phyloP scores from a whole-genome alignment of 1,140 invertebrate genomes.

The Eciton burchellii region DNA sequence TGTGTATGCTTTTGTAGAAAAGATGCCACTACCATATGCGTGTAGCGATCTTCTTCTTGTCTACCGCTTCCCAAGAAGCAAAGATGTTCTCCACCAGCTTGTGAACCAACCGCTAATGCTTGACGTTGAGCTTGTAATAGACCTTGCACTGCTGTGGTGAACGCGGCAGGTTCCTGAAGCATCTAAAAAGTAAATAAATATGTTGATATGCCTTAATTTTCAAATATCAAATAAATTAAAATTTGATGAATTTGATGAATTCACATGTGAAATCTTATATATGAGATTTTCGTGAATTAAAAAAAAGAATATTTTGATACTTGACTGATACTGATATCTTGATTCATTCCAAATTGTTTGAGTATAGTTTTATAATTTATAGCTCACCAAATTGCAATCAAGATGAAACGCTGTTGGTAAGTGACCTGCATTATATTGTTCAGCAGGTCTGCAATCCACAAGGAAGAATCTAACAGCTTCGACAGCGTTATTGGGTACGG shows the following conservation, averaged over 20 bases:
- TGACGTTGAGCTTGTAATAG: constrained; percentile 95
- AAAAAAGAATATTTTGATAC: background rate
- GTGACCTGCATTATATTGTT: constrained; percentile 98
- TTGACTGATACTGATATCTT: no score
- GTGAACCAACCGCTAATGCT: constrained; percentile 94
- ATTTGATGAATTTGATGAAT: no score
- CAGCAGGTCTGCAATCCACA: constrained; percentile 97
- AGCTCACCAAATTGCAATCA: constrained; percentile 94
- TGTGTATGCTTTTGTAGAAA: constrained; percentile 97
- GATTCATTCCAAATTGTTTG: background rate
- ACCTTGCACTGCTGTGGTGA: constrained; percentile 97
- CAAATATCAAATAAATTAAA: constrained; percentile 9
- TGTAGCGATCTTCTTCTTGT: constrained; percentile 98
- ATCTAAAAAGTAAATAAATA: constrained; percentile 63
- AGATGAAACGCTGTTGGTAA: constrained; percentile 98
- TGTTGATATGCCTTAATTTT: background rate
- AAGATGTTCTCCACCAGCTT: constrained; percentile 97
- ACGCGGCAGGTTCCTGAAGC: constrained; percentile 96
- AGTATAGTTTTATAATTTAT: constrained; percentile 4
- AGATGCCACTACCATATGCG: constrained; percentile 99
- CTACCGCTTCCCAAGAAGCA: constrained; percentile 98
- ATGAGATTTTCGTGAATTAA: background rate
- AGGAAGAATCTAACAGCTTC: constrained; percentile 95
- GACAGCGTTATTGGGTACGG: constrained; percentile 85
- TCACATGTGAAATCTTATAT: background rate